Evolutionary conservation across 2,888 invertebrate species (phyloP).

Genomic region (Oscheius sp.): DNA sequence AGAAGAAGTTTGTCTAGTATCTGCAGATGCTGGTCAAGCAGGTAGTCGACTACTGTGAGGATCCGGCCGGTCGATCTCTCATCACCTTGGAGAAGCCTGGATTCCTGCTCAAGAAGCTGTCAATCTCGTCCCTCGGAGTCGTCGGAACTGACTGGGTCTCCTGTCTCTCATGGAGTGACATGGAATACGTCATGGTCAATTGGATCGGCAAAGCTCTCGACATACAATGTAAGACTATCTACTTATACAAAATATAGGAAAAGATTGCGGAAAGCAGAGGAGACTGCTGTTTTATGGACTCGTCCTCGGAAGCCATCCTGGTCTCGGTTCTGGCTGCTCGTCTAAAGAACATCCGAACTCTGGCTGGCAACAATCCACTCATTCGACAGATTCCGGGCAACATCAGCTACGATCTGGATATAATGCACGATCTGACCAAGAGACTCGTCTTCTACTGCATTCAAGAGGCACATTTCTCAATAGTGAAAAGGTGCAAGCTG

Average conservation of each 20-base stretch:
- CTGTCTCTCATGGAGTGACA: slow-evolving; percentile 40
- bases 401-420: slow-evolving; percentile 17
- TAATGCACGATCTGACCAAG: slow-evolving; percentile 18
- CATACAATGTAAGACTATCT: slow-evolving; percentile 16
- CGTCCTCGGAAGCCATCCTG: slow-evolving; percentile 91
- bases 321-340: slow-evolving; percentile 91
- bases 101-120: slow-evolving; percentile 9
- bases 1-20: slow-evolving; percentile 38
- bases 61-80: slow-evolving; percentile 84
- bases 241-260: too few relatives aligned
- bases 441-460: slow-evolving; percentile 34
- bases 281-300: slow-evolving; percentile 79
- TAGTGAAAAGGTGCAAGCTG: slow-evolving; percentile 92
- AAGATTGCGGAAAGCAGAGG: slow-evolving; percentile 4
- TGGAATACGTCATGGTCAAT: slow-evolving; percentile 42
- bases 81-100: slow-evolving; percentile 80
- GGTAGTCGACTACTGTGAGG: slow-evolving; percentile 87
- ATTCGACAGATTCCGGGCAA: background rate
- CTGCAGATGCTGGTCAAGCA: slow-evolving; percentile 84
- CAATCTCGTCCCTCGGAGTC: slow-evolving; percentile 80
- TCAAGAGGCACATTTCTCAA: slow-evolving; percentile 85
- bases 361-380: slow-evolving; percentile 1
- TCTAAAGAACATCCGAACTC: slow-evolving; percentile 84
- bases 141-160: slow-evolving; percentile 93
- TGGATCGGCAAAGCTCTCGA: slow-evolving; percentile 44